Evolutionary conservation across 2,797 vertebrate genomes (phyloP), one percentile per base, ranked within the genome.

Genomic region (Danio albolineatus): DNA sequence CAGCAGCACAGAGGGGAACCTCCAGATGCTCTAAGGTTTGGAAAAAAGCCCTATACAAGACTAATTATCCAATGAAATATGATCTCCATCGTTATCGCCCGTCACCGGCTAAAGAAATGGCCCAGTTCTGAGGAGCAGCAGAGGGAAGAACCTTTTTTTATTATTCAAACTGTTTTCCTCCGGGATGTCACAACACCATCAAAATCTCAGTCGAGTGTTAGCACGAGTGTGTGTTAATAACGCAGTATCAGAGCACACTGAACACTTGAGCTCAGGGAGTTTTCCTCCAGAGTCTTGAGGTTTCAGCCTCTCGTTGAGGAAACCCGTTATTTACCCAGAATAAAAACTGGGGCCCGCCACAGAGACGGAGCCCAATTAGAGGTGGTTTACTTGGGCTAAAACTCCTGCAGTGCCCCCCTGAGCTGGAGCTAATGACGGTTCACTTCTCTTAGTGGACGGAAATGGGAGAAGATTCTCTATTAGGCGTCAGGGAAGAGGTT

Each of bases 311-410:
- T 16, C 28, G 9, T 67, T 17, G 60, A 13, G 65, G 28, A 78
- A 69, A 54, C 66, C 73, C n/a, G 69, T 48, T 83, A 76, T 82
- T 82, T 82, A 73, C 73, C 38, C 56, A 44, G 17, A 70, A 69
- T 66, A 64, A 78, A 79, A 38, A 10, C 1, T 21, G 43, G 59
- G 28, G 57, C 43, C 79, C 70, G 44, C 28, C 10, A 72, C 51
- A 82, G 82, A 78, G 64, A 57, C 17, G 1, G 39, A 62, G 74
- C 70, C 85, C 80, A 84, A 86, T 86, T 84, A 86, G 76, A 70
- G 71, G 61, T 74, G 77, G 80, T 82, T 86, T 86, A 82, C 74
- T 62, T 41, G 77, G 77, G 46, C 71, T 78, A 72, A 75, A 82
- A 61, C 70, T 80, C 65, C 74, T 71, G 74, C 80, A 75, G 77